Evolutionary conservation across 2,113 vertebrate species (phyloP).

Genomic region (Scomber japonicus): DNA sequence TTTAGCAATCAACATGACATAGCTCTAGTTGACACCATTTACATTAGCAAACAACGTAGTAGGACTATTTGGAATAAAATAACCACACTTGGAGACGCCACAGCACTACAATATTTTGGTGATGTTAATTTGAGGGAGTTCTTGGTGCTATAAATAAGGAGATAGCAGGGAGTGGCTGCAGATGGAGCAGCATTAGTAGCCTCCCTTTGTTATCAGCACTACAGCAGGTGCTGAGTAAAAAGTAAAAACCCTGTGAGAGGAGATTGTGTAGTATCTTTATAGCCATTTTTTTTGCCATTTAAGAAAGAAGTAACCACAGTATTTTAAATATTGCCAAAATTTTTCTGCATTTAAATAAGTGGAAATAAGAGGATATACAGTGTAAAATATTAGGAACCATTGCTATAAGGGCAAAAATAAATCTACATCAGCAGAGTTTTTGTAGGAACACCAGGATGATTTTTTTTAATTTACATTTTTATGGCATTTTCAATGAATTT

Average conservation of each 20-base stretch:
- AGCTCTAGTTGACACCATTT: constrained; percentile 46
- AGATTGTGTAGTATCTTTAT: constrained; percentile 43
- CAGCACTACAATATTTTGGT: constrained; percentile 16
- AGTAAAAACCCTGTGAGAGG: constrained; percentile 32
- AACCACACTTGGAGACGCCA: constrained; percentile 25
- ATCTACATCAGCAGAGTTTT: constrained; percentile 63
- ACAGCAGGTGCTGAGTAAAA: constrained; percentile 68
- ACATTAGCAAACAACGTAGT: constrained; percentile 28
- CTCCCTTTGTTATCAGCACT: constrained; percentile 71
- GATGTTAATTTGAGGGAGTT: constrained; percentile 28
- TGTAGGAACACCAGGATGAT: constrained; percentile 62
- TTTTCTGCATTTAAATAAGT: constrained; percentile 58
- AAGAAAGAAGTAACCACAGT: constrained; percentile 47
- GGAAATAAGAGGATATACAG: constrained; percentile 46
- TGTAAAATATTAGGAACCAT: constrained; percentile 49
- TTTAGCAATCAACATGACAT: constrained; percentile 24
- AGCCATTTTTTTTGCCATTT: constrained; percentile 54
- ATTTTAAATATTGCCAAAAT: constrained; percentile 80
- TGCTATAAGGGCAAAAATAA: constrained; percentile 48
- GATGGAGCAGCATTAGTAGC: constrained; percentile 17
- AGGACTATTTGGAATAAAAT: constrained; percentile 30
- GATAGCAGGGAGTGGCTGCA: constrained; percentile 60
- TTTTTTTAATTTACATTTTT: constrained; percentile 24
- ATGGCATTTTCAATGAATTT: constrained; percentile 10
- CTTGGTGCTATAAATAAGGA: constrained; percentile 74